A percentile compares a stretch with the other conserved stretches of the same genome.
Evolutionary conservation across 2,888 invertebrate genomes (phyloP).

Genomic region (Leuctra nigra): DNA sequence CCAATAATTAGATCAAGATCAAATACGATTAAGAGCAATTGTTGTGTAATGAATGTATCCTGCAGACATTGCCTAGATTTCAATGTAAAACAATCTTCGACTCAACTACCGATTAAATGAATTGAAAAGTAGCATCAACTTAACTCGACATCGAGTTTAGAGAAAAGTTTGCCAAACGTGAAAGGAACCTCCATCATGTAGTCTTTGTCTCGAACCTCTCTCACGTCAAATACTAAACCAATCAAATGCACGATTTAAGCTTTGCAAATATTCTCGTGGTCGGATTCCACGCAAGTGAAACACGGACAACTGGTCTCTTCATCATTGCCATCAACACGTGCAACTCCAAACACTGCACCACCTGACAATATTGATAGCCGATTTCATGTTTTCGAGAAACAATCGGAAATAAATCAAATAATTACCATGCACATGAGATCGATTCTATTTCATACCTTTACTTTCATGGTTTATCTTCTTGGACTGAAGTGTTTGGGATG

Average conservation of each 20-base stretch:
- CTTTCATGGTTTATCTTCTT: neutral
- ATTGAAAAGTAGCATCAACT: neutral
- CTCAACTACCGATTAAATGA: too few relatives aligned
- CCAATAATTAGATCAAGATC: too few relatives aligned
- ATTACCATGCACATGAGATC: conserved; percentile 12
- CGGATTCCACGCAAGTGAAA: neutral
- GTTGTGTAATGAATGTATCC: too few relatives aligned
- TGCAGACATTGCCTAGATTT: too few relatives aligned
- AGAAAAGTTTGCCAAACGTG: conserved; percentile 7
- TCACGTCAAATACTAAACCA: conserved; percentile 11
- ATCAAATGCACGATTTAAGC: conserved; percentile 15
- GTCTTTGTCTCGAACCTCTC: conserved; percentile 4
- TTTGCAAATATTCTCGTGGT: conserved; percentile 2
- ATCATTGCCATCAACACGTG: conserved; percentile 15
- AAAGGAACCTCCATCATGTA: conserved; percentile 3
- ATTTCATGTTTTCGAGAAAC: conserved; percentile 13
- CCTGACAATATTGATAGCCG: conserved; percentile 14
- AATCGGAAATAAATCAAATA: conserved; percentile 17
- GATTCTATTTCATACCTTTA: neutral
- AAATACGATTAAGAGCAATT: too few relatives aligned
- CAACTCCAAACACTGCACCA: neutral
- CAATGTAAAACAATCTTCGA: too few relatives aligned
- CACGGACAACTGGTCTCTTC: neutral
- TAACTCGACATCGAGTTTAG: conserved; percentile 8
- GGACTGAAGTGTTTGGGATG: neutral